phyloP scores from a whole-genome alignment of 2,113 vertebrate species.

The Argyrosomus japonicus region DNA sequence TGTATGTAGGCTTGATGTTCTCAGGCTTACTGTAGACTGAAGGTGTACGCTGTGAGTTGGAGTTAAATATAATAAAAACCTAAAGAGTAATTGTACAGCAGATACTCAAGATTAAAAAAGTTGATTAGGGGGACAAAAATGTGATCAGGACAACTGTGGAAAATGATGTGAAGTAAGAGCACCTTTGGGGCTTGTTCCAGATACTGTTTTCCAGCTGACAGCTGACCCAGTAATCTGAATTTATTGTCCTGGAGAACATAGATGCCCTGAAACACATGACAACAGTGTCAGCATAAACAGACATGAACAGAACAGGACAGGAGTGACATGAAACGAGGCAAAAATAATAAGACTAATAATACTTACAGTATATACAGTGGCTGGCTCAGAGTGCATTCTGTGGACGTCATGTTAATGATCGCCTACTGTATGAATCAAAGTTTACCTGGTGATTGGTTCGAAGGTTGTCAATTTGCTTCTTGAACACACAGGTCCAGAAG shows the following conservation, averaged over 20 bases:
- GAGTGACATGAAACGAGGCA: neutral
- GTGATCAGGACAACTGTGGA: too few relatives aligned
- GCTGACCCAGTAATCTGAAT: conserved; percentile 91
- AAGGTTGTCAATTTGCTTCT: conserved; percentile 96
- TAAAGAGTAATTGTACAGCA: neutral
- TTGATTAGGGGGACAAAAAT: too few relatives aligned
- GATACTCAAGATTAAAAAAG: neutral
- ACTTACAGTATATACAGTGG: neutral
- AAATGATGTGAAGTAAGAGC: conserved; percentile 1
- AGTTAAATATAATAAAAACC: too few relatives aligned
- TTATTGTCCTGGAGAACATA: conserved; percentile 98
- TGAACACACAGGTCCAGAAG: conserved; percentile 97
- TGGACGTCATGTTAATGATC: neutral
- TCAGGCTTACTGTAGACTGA: too few relatives aligned
- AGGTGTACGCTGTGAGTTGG: too few relatives aligned
- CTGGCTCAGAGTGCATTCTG: neutral
- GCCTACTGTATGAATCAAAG: neutral
- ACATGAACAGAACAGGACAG: neutral
- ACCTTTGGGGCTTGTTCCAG: conserved; percentile 96
- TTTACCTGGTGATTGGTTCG: conserved; percentile 95
- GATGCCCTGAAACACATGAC: conserved; percentile 88
- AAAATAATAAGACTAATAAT: neutral
- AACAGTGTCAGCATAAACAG: neutral
- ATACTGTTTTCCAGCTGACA: conserved; percentile 95
- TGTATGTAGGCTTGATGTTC: too few relatives aligned